Evolutionary conservation across 2,888 invertebrate species (phyloP).

Genomic region (Myopa testacea): DNA sequence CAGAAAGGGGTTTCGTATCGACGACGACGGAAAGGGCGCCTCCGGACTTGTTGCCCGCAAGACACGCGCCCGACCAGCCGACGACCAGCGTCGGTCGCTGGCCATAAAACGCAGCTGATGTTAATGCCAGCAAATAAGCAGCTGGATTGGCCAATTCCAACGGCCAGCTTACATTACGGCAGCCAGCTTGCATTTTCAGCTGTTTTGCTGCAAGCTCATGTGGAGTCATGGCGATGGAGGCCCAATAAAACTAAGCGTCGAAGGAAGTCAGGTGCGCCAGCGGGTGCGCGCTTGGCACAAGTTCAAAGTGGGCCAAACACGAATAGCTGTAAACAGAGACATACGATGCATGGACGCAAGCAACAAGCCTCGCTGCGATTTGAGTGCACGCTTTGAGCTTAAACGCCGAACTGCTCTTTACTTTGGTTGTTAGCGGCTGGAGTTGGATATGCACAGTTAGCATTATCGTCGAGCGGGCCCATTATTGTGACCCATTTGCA

Average conservation of each 20-base stretch:
- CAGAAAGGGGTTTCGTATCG: too few relatives aligned
- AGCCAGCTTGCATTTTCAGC: conserved; percentile 41
- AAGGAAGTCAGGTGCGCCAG: conserved; percentile 27
- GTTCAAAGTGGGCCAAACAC: not conserved
- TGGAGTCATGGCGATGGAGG: not conserved
- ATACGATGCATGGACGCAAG: not conserved
- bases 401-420: not conserved
- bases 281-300: not conserved
- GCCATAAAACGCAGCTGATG: conserved; percentile 34
- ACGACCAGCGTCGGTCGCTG: too few relatives aligned
- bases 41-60: not conserved
- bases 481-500: not conserved
- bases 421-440: not conserved
- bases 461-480: not conserved
- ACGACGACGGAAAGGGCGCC: too few relatives aligned
- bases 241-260: not conserved
- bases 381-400: not conserved
- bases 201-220: conserved; percentile 13
- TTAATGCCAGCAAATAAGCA: not conserved
- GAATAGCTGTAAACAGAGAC: not conserved
- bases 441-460: not conserved
- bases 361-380: not conserved
- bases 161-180: conserved; percentile 3
- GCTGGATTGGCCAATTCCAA: not conserved
- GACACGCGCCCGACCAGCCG: conserved; percentile 18